These are phyloP conservation scores for Nibea coibor DNA, from an alignment of 2,113 vertebrate species.

Conservation along the genomic window DNA sequence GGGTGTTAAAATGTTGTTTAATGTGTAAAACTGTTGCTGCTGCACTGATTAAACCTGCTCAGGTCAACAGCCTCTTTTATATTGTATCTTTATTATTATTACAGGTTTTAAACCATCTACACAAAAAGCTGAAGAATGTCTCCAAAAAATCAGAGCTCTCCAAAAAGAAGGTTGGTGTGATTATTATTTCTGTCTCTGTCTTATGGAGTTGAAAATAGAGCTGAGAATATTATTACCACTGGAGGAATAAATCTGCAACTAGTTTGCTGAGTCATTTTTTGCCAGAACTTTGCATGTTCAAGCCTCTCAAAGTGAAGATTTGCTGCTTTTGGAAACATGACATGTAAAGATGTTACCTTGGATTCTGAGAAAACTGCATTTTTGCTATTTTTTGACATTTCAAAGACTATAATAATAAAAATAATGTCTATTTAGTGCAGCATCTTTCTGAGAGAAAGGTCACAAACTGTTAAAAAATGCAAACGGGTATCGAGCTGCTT, in stretches of 20 bases:
- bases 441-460: too few species aligned
- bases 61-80: too few species aligned
- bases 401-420: too few species aligned
- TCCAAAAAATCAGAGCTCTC: conserved; percentile 96
- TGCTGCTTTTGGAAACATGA: background rate
- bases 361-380: background rate
- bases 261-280: background rate
- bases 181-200: background rate
- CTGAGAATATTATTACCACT: background rate
- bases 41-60: background rate
- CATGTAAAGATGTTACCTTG: background rate
- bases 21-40: background rate
- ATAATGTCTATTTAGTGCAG: too few species aligned
- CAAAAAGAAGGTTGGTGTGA: conserved; percentile 92
- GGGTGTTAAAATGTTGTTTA: background rate
- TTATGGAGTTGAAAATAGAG: background rate
- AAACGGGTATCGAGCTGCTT: too few species aligned
- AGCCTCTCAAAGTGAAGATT: background rate
- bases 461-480: too few species aligned
- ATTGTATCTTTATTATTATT: conserved; percentile 46
- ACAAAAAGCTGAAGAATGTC: conserved; percentile 93
- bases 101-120: conserved; percentile 94
- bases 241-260: background rate
- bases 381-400: background rate
- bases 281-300: background rate